A percentile compares a stretch with the other conserved stretches of the same genome.
These are phyloP conservation scores for Cydia strobilella DNA, from an alignment of 1,140 invertebrate genomes.

Conservation along the genomic window DNA sequence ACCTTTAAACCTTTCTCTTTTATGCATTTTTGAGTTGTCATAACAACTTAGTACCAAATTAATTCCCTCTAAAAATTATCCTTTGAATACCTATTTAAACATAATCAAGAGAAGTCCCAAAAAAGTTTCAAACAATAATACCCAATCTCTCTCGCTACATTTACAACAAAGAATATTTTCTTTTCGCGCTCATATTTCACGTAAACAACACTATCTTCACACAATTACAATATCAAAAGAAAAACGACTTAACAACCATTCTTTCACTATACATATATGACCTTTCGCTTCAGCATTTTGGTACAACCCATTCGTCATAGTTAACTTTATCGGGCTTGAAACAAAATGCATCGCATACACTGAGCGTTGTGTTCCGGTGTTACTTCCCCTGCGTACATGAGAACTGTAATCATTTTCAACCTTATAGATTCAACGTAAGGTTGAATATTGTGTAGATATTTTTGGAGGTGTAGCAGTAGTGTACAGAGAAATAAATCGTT, in stretches of 20 bases:
- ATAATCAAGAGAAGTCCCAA: not conserved
- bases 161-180: not conserved
- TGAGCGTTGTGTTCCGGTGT: not conserved
- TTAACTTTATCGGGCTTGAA: constrained; percentile 8
- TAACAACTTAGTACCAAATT: no score
- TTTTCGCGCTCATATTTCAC: not conserved
- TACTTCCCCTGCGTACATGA: not conserved
- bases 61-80: no score
- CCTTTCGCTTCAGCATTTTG: not conserved
- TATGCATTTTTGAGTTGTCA: no score
- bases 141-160: constrained; percentile 12
- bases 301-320: constrained; percentile 4
- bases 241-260: not conserved
- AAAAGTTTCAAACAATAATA: not conserved
- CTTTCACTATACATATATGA: not conserved
- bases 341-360: constrained; percentile 2
- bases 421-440: not conserved
- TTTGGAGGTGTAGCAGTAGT: not conserved
- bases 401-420: not conserved
- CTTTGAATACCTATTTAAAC: not conserved
- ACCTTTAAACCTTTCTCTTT: no score
- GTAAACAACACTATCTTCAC: constrained; percentile 5
- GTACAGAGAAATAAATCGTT: constrained; percentile 4
- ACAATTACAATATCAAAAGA: not conserved
- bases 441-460: not conserved